Evolutionary conservation across 2,888 invertebrate genomes (phyloP), one percentile per base, ranked within the genome.

Genomic region (Brachypterus glaber): DNA sequence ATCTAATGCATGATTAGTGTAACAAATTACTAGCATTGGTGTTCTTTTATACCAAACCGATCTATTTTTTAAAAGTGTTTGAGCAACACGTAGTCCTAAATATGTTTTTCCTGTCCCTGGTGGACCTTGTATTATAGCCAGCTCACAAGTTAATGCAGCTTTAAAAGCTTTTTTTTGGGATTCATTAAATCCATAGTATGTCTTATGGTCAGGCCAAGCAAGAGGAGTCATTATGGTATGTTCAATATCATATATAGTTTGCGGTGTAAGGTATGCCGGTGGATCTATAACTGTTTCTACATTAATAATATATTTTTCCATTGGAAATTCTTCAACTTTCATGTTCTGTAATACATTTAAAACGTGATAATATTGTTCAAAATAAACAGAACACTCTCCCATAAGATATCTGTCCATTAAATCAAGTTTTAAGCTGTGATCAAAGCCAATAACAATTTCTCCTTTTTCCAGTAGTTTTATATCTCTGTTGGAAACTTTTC

Each of bases 51-150:
- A 58, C 70, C 71, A 71, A 2, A 44, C 17, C 69, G 69, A 69
- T 2, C 43, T 46, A 57, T 83, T 87, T 40, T 71, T 62, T 2
- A 88, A 59, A 15, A 90, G 55, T 0, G 75, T 72, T 37, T 77
- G 68, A 1, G 82, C 77, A 13, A 91, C 75, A 70, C 82, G 79
- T 17, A 85, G 65, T 0, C 88, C 88, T 42, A 89, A 61, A 58
- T 73, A 82, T 0, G 89, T 88, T 69, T 89, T 90, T 0, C 89
- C 90, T 0, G 89, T 89, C 2, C 90, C 90, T 0, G 90, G 89
- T 0, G 89, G 89, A 0, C 90, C 90, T 68, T 89, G 89, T 43
- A 89, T 83, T 1, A 88, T 71, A 1, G 76, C 76, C 46, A 89
- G 77, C 62, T 87, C 80, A 52, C 73, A 69, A 0, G 75, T 78